Base-by-base conservation (phyloP, 2,888 invertebrate species). In the Celastrina argiolus region DNA sequence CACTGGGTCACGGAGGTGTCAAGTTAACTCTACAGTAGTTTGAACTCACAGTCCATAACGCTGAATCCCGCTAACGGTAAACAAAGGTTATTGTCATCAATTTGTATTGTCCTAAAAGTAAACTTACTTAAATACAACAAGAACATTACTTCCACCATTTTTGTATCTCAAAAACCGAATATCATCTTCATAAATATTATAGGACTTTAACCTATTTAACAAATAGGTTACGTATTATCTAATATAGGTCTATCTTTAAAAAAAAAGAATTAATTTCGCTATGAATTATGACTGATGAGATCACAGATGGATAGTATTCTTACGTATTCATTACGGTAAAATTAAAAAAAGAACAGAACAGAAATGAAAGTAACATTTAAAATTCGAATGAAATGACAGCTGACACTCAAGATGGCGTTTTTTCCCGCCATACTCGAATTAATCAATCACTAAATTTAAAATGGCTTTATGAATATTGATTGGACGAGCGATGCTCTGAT, bases 391-490 rank as follows among this genome's bases (percentile, higher is more conserved):
- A 16, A 4, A 22, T 36, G 12, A 12, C 12, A 36, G 36, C 22
- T 51, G 12, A 12, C 51, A 18, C 18, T 16, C 45, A 51, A 51
- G 51, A 51, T 51, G 51, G 51, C 51, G 51, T 51, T 12, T 51
- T 51, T 36, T 36, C 10, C 14, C 51, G 12, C 51, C 51, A 16
- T n/a, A 36, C 10, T 34, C 18, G 16, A 59, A 59, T 41, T 63
- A 28, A 63, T 64, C 42, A 14, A 42, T n/a, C 14, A 12, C 22
- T 36, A 14, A 18, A 61, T 61, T 45, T 51, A 64, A 26, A 26
- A 18, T 64, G 22, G 34, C 51, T n/a, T 51, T 51, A 51, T 64
- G 34, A 65, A 36, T 56, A 65, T 65, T 56, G 64, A 39, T 22
- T 56, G 56, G 65, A 65, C 39, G 39, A 56, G 56, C 51, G 45